A percentile compares a stretch with the other conserved stretches of the same genome.
Evolutionary conservation across 1,140 invertebrate species (phyloP).

Genomic region (Dinoponera quadriceps): DNA sequence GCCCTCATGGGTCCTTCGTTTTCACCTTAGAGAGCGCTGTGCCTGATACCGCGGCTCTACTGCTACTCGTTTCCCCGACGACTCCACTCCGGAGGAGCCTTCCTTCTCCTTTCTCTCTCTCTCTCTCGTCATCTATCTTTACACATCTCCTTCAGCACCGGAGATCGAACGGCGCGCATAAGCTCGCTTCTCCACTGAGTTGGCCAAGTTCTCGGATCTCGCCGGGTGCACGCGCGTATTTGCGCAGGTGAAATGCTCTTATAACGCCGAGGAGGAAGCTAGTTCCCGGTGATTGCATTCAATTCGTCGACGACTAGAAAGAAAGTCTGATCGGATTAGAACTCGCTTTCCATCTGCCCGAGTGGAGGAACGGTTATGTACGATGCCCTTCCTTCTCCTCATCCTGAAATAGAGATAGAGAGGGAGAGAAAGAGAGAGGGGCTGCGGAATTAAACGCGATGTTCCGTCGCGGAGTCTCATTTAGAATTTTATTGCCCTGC

Average conservation of each 20-base stretch:
- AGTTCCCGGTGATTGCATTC: conserved; percentile 64
- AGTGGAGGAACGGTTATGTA: conserved; percentile 39
- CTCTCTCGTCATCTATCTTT: conserved; percentile 32
- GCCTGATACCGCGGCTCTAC: conserved; percentile 28
- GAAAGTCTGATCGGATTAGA: conserved; percentile 62
- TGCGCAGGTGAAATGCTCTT: conserved; percentile 57
- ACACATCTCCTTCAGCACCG: conserved; percentile 46
- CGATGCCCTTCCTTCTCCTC: neutral
- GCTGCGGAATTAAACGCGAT: conserved; percentile 32
- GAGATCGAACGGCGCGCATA: conserved; percentile 46
- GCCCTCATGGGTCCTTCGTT: conserved; percentile 31
- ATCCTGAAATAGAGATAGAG: too few relatives aligned
- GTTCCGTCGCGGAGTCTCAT: conserved; percentile 41
- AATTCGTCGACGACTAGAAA: conserved; percentile 61
- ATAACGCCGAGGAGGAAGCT: conserved; percentile 48
- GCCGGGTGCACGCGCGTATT: conserved; percentile 49
- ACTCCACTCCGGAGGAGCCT: neutral
- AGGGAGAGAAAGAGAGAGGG: neutral
- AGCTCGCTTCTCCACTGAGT: conserved; percentile 9
- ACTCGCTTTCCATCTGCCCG: conserved; percentile 55
- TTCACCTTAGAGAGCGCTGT: neutral
- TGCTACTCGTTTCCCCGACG: conserved; percentile 3
- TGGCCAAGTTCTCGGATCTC: conserved; percentile 46
- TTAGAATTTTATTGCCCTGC: conserved; percentile 55
- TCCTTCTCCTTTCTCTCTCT: neutral